Conservation (phyloP, 1,140 invertebrate genomes). For the Drosophila trapezifrons region DNA sequence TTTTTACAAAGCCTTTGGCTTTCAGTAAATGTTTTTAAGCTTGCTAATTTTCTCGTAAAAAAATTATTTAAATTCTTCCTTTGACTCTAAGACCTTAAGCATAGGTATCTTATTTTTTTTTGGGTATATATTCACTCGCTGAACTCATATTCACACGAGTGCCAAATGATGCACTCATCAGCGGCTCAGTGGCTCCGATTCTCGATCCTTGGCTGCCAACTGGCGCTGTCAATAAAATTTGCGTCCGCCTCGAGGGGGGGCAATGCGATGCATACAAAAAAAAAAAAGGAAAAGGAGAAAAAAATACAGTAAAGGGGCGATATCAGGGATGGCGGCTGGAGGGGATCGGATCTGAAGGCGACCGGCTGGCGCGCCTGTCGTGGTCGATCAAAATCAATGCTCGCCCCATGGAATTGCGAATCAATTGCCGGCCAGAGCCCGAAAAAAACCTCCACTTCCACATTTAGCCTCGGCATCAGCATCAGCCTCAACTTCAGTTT, state of each 20-base stretch:
- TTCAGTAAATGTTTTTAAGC: background rate
- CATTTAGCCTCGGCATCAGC: too few relatives aligned
- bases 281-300: background rate
- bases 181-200: conserved; percentile 37
- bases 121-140: conserved; percentile 9
- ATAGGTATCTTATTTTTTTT: background rate
- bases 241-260: conserved; percentile 44
- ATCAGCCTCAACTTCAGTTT: conserved; percentile 6
- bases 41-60: background rate
- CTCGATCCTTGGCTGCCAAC: conserved; percentile 65
- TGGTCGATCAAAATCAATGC: conserved; percentile 78
- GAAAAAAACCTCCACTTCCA: conserved; percentile 8
- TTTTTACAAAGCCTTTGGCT: background rate
- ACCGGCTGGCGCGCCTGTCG: conserved; percentile 71
- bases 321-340: background rate
- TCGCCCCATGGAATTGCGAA: conserved; percentile 74
- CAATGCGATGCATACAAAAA: too few relatives aligned
- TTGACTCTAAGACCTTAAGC: too few relatives aligned
- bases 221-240: conserved; percentile 79
- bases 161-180: conserved; percentile 64
- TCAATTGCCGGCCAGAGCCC: conserved; percentile 59
- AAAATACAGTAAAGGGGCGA: background rate
- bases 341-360: conserved; percentile 11
- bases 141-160: conserved; percentile 67
- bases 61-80: too few relatives aligned